These are phyloP conservation scores for Anthopleura sola DNA, from an alignment of 64 coral and sea anemone genomes.

Conservation along the genomic window DNA sequence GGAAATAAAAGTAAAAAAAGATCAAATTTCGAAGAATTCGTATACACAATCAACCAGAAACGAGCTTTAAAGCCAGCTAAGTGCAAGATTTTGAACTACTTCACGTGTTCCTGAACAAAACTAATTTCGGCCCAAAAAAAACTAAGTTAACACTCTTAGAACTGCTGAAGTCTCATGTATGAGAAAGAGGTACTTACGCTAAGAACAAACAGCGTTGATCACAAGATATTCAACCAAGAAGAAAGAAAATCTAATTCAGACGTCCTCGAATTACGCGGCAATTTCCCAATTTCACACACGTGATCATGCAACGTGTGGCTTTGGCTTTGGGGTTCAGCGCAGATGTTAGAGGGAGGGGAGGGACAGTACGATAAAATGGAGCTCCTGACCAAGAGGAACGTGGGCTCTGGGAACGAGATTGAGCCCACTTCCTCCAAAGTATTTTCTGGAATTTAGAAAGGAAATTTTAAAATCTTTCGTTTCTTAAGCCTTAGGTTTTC, in stretches of 20 bases:
- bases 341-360: not conserved
- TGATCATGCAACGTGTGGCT: not conserved
- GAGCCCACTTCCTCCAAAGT: too few relatives aligned
- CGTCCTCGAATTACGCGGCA: not conserved
- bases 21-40: not conserved
- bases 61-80: too few relatives aligned
- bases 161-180: not conserved
- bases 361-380: too few relatives aligned
- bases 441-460: too few relatives aligned
- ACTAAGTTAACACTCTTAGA: not conserved
- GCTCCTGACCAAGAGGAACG: too few relatives aligned
- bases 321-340: not conserved
- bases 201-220: not conserved
- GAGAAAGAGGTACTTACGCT: not conserved
- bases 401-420: too few relatives aligned
- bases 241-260: not conserved
- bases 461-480: too few relatives aligned
- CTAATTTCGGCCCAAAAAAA: not conserved
- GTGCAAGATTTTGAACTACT: too few relatives aligned
- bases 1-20: not conserved
- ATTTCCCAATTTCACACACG: not conserved
- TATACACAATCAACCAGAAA: too few relatives aligned
- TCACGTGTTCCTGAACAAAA: not conserved
- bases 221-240: not conserved
- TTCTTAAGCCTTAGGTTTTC: too few relatives aligned